These are phyloP conservation scores for Oenanthe oenanthe DNA, from an alignment of 2,113 vertebrate species.

Conservation along the genomic window DNA sequence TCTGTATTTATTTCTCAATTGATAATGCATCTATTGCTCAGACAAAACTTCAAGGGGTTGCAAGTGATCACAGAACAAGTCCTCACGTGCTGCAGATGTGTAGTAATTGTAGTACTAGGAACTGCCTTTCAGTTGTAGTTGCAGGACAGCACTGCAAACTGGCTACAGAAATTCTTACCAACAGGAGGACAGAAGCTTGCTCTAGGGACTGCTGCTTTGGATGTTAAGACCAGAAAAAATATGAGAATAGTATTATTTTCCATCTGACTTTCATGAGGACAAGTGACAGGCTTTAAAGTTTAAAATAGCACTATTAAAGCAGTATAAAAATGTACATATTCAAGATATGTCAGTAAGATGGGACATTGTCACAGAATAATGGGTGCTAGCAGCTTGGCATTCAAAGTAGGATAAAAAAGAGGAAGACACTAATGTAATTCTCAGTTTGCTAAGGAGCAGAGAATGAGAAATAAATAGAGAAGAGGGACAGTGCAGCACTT, in stretches of 20 bases:
- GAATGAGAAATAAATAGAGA: slow-evolving; percentile 30
- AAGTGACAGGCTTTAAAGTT: slow-evolving; percentile 59
- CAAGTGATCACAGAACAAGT: neutral
- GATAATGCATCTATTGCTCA: neutral
- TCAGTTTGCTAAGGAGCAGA: slow-evolving; percentile 34
- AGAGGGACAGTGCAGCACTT: neutral
- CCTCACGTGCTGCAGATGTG: neutral
- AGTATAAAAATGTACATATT: slow-evolving; percentile 63
- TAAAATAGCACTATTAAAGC: slow-evolving; percentile 65
- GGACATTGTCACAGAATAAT: slow-evolving; percentile 59
- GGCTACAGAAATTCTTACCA: neutral
- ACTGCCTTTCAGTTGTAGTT: neutral
- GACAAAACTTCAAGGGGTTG: neutral
- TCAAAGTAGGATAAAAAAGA: slow-evolving; percentile 42
- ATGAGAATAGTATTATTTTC: slow-evolving; percentile 44
- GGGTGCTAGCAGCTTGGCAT: slow-evolving; percentile 17
- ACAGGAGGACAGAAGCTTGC: neutral
- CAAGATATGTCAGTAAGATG: slow-evolving; percentile 52
- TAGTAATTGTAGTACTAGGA: neutral
- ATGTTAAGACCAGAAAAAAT: slow-evolving; percentile 32
- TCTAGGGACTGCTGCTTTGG: slow-evolving; percentile 1
- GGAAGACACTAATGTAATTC: slow-evolving; percentile 6
- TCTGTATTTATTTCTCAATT: neutral
- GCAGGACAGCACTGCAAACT: neutral
- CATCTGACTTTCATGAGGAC: slow-evolving; percentile 56